These are phyloP conservation scores for Malurus alboscapulatus DNA, from an alignment of 2,113 vertebrate genomes.

Conservation along the genomic window DNA sequence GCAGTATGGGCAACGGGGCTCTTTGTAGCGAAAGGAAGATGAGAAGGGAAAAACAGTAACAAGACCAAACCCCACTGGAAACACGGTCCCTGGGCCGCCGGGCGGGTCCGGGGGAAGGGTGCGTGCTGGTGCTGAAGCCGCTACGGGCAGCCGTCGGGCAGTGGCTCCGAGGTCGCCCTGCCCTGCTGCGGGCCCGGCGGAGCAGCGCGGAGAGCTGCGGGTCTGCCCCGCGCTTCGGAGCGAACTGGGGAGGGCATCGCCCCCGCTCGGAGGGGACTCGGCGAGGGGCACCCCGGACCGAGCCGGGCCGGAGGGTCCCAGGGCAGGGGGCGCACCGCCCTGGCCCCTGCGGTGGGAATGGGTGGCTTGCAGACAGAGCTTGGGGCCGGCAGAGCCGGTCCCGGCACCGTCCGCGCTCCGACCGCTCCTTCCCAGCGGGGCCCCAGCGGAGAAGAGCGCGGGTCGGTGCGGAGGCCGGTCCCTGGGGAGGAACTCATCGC, in stretches of 20 bases:
- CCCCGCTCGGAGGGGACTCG: neutral
- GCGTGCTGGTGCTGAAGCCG: neutral
- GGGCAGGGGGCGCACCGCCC: no score
- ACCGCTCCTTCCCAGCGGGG: neutral
- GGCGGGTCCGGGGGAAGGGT: neutral
- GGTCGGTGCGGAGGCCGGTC: neutral
- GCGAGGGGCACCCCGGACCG: neutral
- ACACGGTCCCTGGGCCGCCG: neutral
- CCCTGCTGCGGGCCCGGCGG: neutral
- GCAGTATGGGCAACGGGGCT: neutral
- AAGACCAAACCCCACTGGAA: neutral
- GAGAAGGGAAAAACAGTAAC: neutral
- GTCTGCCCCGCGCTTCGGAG: accelerated
- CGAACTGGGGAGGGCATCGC: neutral
- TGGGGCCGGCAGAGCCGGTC: neutral
- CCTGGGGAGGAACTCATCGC: neutral
- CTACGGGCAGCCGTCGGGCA: neutral
- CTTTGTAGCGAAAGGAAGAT: neutral
- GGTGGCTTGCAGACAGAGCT: neutral
- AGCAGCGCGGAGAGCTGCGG: neutral
- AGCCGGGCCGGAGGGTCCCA: neutral
- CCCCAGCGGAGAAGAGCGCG: neutral
- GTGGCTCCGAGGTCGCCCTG: neutral
- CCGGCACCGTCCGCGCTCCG: no score
- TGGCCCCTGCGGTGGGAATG: neutral